Conservation (phyloP, 1,140 invertebrate species). For the Lamellibrachia luymesi region DNA sequence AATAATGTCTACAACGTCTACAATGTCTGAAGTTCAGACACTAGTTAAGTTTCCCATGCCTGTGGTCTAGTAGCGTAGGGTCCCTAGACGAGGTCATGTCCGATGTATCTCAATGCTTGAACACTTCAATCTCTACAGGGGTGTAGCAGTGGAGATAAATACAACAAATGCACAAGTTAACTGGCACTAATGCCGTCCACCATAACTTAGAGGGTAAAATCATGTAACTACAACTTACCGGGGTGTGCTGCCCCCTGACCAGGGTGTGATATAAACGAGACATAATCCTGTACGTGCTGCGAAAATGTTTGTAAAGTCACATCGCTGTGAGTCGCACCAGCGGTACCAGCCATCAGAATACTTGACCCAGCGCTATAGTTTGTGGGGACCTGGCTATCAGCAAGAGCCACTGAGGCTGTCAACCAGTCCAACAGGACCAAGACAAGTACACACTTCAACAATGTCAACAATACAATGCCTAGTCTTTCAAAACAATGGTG, state of each 20-base stretch:
- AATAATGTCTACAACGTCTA: neutral
- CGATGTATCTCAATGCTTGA: neutral
- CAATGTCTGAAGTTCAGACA: neutral
- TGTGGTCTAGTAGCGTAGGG: neutral
- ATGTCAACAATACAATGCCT: neutral
- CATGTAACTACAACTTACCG: neutral
- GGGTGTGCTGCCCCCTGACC: neutral
- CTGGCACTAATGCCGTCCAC: neutral
- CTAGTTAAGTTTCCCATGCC: neutral
- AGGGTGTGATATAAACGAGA: neutral
- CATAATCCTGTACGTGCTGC: neutral
- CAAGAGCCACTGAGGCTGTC: neutral
- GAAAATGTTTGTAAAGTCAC: neutral
- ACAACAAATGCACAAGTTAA: neutral
- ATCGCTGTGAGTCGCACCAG: neutral
- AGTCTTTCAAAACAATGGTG: no score
- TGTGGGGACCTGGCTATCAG: neutral
- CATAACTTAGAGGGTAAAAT: neutral
- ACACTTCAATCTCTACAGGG: neutral
- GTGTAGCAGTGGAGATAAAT: neutral
- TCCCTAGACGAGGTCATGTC: neutral
- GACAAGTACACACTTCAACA: neutral
- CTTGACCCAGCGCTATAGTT: neutral
- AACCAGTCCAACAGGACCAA: neutral
- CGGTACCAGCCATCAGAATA: neutral